phyloP scores from a whole-genome alignment of 2,113 vertebrate genomes.

The Formicarius rufipectus region DNA sequence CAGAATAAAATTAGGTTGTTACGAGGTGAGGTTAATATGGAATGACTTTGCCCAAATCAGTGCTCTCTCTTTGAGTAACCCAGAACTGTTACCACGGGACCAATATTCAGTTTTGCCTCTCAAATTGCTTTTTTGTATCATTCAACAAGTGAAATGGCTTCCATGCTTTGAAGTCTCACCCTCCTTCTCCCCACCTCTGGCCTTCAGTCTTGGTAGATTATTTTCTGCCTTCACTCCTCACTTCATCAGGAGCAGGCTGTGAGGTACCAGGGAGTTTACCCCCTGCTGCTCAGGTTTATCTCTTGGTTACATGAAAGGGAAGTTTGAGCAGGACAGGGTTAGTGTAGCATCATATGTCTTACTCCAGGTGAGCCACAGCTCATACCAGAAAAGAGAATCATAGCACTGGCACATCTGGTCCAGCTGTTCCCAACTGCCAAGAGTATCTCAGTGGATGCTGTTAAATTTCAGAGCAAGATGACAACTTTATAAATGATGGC shows the following conservation, averaged over 20 bases:
- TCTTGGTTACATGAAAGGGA: background rate
- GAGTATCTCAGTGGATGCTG: background rate
- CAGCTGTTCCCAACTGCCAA: background rate
- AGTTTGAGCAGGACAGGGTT: background rate
- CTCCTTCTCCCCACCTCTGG: background rate
- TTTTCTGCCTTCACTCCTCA: background rate
- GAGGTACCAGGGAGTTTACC: background rate
- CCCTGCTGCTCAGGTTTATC: background rate
- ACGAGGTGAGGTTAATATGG: background rate
- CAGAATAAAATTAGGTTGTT: background rate
- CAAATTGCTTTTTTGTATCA: background rate
- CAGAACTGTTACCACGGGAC: background rate
- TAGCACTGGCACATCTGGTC: background rate
- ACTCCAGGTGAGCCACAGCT: background rate
- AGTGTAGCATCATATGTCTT: background rate
- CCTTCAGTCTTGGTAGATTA: background rate
- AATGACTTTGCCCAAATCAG: background rate
- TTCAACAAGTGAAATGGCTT: background rate
- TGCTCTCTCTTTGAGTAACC: background rate
- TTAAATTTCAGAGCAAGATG: background rate
- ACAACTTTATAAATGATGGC: background rate
- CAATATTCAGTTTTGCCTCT: background rate
- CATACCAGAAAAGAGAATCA: background rate
- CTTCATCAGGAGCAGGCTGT: background rate
- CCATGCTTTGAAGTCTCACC: background rate